phyloP scores from a whole-genome alignment of 2,888 invertebrate species.

The Ferdinandea cuprea region DNA sequence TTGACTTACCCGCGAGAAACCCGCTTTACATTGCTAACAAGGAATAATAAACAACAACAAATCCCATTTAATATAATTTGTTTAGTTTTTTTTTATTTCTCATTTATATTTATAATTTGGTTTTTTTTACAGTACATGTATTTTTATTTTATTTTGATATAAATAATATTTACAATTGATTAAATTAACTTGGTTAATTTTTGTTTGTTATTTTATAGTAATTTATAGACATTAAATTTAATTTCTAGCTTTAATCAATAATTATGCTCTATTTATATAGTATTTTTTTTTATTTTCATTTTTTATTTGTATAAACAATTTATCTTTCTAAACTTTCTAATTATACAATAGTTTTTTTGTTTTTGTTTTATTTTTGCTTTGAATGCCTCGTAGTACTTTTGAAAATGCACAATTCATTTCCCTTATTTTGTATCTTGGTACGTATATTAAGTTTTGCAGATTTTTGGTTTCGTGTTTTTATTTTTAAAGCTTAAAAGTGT shows the following conservation, averaged over 20 bases:
- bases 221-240: constrained; percentile 67
- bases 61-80: background rate
- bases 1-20: too few species aligned
- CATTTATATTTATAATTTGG: constrained; percentile 29
- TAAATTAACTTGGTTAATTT: constrained; percentile 76
- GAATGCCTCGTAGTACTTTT: constrained; percentile 34
- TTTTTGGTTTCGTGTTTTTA: too few species aligned
- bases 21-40: background rate
- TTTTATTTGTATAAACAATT: constrained; percentile 62
- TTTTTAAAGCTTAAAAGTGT: constrained; percentile 56
- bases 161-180: constrained; percentile 75
- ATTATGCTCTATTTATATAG: constrained; percentile 54
- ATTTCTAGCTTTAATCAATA: constrained; percentile 61
- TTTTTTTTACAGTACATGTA: constrained; percentile 78
- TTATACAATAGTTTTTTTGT: constrained; percentile 48
- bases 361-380: constrained; percentile 9
- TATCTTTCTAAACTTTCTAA: constrained; percentile 32
- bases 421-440: constrained; percentile 65
- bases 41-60: background rate
- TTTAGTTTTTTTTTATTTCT: constrained; percentile 38
- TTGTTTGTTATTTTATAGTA: constrained; percentile 25
- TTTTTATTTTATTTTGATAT: constrained; percentile 74
- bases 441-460: constrained; percentile 71
- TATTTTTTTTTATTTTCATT: constrained; percentile 25
- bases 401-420: constrained; percentile 13